Evolutionary conservation across 2,888 invertebrate genomes (phyloP).

Genomic region (Allygus modestus): DNA sequence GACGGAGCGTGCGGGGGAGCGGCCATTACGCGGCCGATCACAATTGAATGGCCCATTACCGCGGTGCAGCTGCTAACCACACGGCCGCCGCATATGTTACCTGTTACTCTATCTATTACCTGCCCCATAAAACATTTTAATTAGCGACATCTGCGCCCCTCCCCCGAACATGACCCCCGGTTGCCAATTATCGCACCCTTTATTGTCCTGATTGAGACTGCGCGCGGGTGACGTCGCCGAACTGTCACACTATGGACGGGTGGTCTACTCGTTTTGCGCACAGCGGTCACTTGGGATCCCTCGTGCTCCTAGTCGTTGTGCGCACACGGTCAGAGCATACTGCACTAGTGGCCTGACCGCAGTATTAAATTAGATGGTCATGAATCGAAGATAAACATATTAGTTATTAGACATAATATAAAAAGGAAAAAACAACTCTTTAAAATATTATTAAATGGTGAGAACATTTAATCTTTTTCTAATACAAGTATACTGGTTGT

Average conservation of each 20-base stretch:
- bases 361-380: too few relatives aligned
- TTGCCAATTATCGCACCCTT: constrained; percentile 5
- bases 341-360: too few relatives aligned
- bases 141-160: constrained; percentile 54
- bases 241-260: not conserved
- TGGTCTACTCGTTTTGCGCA: too few relatives aligned
- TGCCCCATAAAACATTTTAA: constrained; percentile 56
- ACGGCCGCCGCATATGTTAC: constrained; percentile 35
- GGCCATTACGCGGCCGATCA: constrained; percentile 19
- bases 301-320: too few relatives aligned
- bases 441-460: too few relatives aligned
- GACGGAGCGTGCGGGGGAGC: not conserved
- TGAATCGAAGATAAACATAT: too few relatives aligned
- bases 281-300: too few relatives aligned
- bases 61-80: constrained; percentile 38
- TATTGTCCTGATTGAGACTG: constrained; percentile 25
- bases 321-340: too few relatives aligned
- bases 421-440: too few relatives aligned
- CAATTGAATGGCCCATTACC: constrained; percentile 47
- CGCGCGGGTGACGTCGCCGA: not conserved
- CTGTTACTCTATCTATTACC: constrained; percentile 51
- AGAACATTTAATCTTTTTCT: too few relatives aligned
- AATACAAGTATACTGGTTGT: too few relatives aligned
- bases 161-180: not conserved
- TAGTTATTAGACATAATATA: too few relatives aligned